phyloP scores from a whole-genome alignment of 1,140 invertebrate genomes.

The Bombus impatiens region DNA sequence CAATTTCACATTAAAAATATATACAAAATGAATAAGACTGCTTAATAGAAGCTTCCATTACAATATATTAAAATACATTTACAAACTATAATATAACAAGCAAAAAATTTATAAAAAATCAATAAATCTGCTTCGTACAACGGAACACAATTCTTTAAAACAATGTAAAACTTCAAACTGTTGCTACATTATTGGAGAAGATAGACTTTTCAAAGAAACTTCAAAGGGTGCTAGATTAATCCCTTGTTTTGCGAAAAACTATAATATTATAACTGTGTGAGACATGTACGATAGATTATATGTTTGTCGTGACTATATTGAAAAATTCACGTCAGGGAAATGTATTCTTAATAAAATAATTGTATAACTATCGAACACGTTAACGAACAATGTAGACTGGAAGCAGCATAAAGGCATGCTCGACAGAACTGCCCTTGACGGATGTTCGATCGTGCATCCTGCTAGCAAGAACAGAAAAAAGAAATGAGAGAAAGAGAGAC shows the following conservation, averaged over 20 bases:
- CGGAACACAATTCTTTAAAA: no score
- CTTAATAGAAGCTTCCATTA: no score
- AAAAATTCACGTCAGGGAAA: not conserved
- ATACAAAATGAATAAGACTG: no score
- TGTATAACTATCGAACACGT: conserved; percentile 56
- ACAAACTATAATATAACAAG: no score
- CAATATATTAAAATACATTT: no score
- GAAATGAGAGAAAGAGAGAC: not conserved
- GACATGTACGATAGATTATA: not conserved
- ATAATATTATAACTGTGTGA: not conserved
- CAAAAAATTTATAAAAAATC: no score
- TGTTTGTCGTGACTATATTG: no score
- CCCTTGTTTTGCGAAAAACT: not conserved
- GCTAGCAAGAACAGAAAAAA: conserved; percentile 26
- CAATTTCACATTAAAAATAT: no score
- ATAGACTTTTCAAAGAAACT: not conserved
- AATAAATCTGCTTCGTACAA: no score
- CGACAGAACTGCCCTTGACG: conserved; percentile 19
- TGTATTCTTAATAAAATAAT: conserved; percentile 58
- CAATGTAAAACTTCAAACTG: no score
- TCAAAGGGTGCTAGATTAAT: not conserved
- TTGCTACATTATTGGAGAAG: no score
- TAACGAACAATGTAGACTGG: conserved; percentile 7
- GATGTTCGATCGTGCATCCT: conserved; percentile 50
- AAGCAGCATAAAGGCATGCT: conserved; percentile 32